Conservation (phyloP, 1,140 invertebrate genomes). For the Drosophila auraria region DNA sequence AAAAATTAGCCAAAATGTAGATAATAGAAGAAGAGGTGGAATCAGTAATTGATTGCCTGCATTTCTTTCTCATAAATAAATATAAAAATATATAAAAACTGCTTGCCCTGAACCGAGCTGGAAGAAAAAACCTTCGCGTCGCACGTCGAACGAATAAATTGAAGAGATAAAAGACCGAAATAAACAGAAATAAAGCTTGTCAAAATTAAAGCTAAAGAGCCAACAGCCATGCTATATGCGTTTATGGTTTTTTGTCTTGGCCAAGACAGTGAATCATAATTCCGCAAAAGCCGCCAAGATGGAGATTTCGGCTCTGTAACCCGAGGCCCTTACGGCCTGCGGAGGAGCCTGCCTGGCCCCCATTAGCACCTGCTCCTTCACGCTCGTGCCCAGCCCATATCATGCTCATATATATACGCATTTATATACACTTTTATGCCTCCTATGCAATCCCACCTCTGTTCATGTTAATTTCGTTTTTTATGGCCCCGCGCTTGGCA, state of each 20-base stretch:
- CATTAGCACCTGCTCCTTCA: constrained; percentile 37
- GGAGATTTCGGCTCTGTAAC: constrained; percentile 1
- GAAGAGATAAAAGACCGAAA: constrained; percentile 21
- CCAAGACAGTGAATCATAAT: constrained; percentile 27
- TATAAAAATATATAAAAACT: not conserved
- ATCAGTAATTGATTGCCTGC: not conserved
- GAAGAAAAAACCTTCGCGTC: constrained; percentile 34
- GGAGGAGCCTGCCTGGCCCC: constrained; percentile 3
- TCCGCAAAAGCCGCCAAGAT: not conserved
- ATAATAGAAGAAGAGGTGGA: not conserved
- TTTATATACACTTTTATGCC: not conserved
- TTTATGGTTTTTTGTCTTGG: constrained; percentile 8
- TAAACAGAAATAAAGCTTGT: constrained; percentile 15
- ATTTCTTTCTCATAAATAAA: constrained; percentile 13
- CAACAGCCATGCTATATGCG: not conserved
- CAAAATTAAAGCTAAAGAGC: constrained; percentile 20
- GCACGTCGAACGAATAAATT: constrained; percentile 48
- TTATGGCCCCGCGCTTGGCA: constrained; percentile 24
- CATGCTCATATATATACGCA: not conserved
- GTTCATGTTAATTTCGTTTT: constrained; percentile 41
- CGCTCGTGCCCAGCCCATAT: constrained; percentile 22
- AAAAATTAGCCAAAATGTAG: constrained; percentile 3
- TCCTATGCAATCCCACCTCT: constrained; percentile 8
- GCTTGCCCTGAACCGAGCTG: not conserved
- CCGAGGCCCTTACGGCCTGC: not conserved